phyloP scores from a whole-genome alignment of 2,113 vertebrate species.

The Glaucidium brasilianum region DNA sequence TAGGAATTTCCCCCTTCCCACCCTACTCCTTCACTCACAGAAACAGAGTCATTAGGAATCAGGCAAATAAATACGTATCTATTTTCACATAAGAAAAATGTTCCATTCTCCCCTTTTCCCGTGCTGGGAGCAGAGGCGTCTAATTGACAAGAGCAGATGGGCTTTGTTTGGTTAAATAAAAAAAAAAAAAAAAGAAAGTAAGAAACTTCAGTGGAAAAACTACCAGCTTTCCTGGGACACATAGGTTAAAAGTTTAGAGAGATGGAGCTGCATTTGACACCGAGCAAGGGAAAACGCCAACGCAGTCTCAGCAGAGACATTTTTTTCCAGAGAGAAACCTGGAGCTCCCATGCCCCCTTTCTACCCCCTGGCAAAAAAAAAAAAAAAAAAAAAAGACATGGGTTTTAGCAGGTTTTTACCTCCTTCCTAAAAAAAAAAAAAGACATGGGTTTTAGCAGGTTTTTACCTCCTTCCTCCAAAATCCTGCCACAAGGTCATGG shows the following conservation, averaged over 20 bases:
- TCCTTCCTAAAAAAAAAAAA: conserved; percentile 65
- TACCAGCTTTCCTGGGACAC: conserved; percentile 46
- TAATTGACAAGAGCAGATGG: conserved; percentile 73
- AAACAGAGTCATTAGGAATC: background rate
- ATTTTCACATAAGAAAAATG: conserved; percentile 63
- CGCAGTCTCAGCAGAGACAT: background rate
- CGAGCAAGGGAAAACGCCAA: background rate
- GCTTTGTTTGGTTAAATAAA: background rate
- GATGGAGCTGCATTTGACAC: background rate
- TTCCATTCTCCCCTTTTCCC: background rate
- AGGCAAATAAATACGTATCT: conserved; percentile 6
- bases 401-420: conserved; percentile 28
- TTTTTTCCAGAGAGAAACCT: conserved; percentile 11
- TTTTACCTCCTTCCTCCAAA: background rate
- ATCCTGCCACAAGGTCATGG: background rate
- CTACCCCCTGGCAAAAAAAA: background rate
- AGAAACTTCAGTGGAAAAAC: background rate
- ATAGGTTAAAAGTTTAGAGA: conserved; percentile 33
- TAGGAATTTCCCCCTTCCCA: background rate
- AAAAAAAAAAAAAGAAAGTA: background rate
- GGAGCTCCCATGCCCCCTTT: conserved; percentile 57
- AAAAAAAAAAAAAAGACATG: conserved; percentile 54
- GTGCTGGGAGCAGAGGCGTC: background rate
- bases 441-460: conserved; percentile 41
- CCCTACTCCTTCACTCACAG: background rate